Base-by-base conservation (phyloP, 2,797 vertebrate species). In the Siniperca obscura region DNA sequence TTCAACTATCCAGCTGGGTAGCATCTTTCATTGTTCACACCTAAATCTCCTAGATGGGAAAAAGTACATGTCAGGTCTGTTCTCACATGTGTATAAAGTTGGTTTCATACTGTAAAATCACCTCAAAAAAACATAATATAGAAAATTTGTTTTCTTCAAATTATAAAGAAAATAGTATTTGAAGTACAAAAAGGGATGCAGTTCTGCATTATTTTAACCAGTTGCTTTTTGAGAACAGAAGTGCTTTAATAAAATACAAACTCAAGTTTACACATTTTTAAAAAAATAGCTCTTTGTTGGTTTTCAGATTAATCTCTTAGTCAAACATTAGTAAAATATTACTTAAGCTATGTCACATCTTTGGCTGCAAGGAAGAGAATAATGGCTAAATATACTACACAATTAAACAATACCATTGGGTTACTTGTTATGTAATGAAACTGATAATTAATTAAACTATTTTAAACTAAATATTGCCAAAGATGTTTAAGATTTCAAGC, bases 401-500 rank as follows among this genome's bases (percentile, higher is more conserved):
- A 60, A 72, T 74, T n/a, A 70, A 53, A 69, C 57, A 70, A 61
- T 65, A 27, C 60, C 4, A 21, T 67, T 64, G 4, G 40, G 7
- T 27, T 48, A 53, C 62, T 52, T 76, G 13, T 50, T 25, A 16
- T 55, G 53, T 56, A 52, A 64, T 71, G 3, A 71, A 55, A 56
- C 2, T 17, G 5, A 64, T 64, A 42, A 70, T 64, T 50, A 22
- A 61, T 48, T 25, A 17, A 69, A 19, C 12, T 7, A 40, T 61
- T 27, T 38, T 2, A 57, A 55, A 59, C 8, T 17, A 40, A 55
- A 48, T 66, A 16, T 38, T 36, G 9, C 8, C 1, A 70, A 67
- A 78, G 40, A 46, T 44, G 7, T 25, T 36, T 36, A 36, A 36
- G 40, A 7, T 82, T 88, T 85, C 21, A 85, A 80, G 25, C 36